Evolutionary conservation across 2,888 invertebrate species (phyloP).

Genomic region (Nomada fabriciana): DNA sequence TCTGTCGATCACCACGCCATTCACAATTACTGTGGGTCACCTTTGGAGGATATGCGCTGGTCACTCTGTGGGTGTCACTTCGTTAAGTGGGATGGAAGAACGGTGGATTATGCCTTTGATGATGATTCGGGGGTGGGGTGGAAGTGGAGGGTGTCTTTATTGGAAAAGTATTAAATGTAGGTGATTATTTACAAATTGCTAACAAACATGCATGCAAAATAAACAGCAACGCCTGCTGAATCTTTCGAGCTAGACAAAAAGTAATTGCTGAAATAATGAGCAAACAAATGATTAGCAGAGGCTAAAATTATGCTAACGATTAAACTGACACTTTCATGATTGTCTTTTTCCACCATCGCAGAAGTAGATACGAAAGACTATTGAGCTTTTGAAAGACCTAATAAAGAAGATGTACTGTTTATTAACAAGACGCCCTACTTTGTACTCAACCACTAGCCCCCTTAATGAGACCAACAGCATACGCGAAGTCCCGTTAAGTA

Average conservation of each 20-base stretch:
- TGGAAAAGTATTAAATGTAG: background rate
- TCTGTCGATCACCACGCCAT: constrained; percentile 18
- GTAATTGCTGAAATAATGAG: no score
- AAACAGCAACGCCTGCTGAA: no score
- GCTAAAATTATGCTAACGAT: no score
- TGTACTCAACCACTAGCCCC: background rate
- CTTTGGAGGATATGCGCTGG: background rate
- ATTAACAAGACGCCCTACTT: background rate
- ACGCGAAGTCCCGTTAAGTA: constrained; percentile 5
- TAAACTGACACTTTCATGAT: no score
- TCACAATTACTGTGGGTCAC: background rate
- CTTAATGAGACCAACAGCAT: constrained; percentile 10
- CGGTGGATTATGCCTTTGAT: background rate
- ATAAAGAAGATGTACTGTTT: background rate
- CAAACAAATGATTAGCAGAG: no score
- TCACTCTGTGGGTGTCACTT: background rate
- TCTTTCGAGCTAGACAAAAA: no score
- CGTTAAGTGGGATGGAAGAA: background rate
- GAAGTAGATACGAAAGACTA: no score
- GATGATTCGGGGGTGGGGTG: background rate
- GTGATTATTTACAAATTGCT: no score
- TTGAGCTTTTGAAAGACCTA: no score
- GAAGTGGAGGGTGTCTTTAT: background rate
- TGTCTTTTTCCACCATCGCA: no score
- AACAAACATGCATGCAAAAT: no score